These are phyloP conservation scores for Pterobdella sp. DNA, from an alignment of 2,888 invertebrate genomes.

Conservation along the genomic window DNA sequence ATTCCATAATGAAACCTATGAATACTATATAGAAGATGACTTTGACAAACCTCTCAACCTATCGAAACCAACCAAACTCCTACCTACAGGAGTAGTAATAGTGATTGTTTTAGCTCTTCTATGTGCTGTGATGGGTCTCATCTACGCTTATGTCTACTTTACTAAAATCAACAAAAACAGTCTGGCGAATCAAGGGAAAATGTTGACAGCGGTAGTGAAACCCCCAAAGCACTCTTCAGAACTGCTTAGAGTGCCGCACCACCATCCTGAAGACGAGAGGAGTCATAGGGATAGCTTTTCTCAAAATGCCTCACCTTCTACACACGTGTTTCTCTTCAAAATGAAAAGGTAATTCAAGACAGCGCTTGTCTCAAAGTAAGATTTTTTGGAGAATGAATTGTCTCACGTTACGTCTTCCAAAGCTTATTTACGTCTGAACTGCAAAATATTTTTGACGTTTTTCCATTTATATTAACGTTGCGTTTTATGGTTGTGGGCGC, in stretches of 20 bases:
- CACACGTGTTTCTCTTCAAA: slow-evolving; percentile 31
- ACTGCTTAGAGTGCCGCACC: slow-evolving; percentile 22
- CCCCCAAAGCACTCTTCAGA: slow-evolving; percentile 14
- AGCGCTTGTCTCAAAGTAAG: background rate
- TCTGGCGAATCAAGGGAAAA: slow-evolving; percentile 12
- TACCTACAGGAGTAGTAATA: slow-evolving; percentile 31
- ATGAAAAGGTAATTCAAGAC: background rate
- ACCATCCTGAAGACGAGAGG: slow-evolving; percentile 17
- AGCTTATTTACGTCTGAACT: too few relatives aligned
- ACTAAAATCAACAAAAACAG: slow-evolving; percentile 30
- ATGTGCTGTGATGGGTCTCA: slow-evolving; percentile 34
- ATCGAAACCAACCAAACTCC: slow-evolving; percentile 16
- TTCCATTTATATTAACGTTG: too few relatives aligned
- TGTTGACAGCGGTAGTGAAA: background rate
- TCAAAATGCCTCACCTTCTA: slow-evolving; percentile 8
- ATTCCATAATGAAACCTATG: too few relatives aligned
- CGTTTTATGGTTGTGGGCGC: too few relatives aligned
- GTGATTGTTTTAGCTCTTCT: slow-evolving; percentile 34
- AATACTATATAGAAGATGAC: too few relatives aligned
- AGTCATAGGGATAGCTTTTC: background rate
- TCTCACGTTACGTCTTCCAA: too few relatives aligned
- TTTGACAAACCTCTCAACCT: too few relatives aligned
- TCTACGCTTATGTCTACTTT: slow-evolving; percentile 37
- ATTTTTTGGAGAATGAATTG: too few relatives aligned
- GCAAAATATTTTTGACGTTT: too few relatives aligned